Base-by-base conservation (phyloP, 2,888 invertebrate species). In the Trichogramma dendrolimi region DNA sequence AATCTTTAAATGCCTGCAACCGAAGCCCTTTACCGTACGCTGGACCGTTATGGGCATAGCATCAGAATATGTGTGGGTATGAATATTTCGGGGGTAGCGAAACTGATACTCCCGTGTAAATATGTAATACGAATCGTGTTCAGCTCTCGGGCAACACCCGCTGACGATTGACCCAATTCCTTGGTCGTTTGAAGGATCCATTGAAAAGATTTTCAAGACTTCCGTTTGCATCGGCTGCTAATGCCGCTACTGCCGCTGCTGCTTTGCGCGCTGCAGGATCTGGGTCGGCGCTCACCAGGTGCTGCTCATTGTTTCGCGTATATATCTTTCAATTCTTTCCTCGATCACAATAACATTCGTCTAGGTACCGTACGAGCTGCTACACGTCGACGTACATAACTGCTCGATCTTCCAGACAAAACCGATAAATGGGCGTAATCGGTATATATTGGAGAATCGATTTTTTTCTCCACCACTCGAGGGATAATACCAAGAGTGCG, bases 81-180 rank as follows among this genome's bases (percentile, higher is more conserved):
- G 27, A 27, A 27, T 27, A 14, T 27, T 27, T 46, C 8, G 10
- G 8, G 41, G 39, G n/a, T 43, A 5, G 46, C 11, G 2, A 39
- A n/a, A 39, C 5, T 10, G 11, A 38, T 50, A 54, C 10, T n/a
- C 7, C 6, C 14, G 43, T 10, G 14, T 39, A 27, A 14, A 55
- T 55, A 38, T 41, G 6, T 48, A 48, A 14, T 46, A 46, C 11
- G 27, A 6, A 5, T 3, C 1, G 5, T 10, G 39, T 39, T 40
- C 38, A 55, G 27, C 3, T 27, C 39, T n/a, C 38, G 41, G 49
- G 11, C 51, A 47, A 38, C 47, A 56, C 42, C 46, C 52, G 38
- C 40, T 14, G 40, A 14, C 50, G 55, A 48, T 55, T 46, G 64
- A 64, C 64, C 63, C 54, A 55, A 60, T 60, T 27, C 3, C 6